phyloP scores from a whole-genome alignment of 2,113 vertebrate species.

The Panthera uncia region DNA sequence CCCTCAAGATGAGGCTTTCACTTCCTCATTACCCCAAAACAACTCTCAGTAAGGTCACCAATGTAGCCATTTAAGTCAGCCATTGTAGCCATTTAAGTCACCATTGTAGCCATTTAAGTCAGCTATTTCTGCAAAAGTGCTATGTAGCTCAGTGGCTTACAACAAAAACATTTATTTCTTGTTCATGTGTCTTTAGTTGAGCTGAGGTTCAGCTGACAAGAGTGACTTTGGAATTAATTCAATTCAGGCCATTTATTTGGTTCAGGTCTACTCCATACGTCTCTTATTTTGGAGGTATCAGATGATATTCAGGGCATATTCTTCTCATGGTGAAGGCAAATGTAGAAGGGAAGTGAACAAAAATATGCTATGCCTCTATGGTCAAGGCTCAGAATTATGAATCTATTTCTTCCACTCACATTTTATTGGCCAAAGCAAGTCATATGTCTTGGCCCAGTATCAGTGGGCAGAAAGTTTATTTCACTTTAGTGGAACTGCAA shows the following conservation, averaged over 20 bases:
- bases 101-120: not conserved
- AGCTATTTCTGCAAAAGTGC: not conserved
- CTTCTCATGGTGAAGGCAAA: not conserved
- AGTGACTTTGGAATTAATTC: not conserved
- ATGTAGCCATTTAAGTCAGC: not conserved
- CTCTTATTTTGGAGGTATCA: not conserved
- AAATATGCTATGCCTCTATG: not conserved
- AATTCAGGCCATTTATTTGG: not conserved
- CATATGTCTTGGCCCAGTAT: not conserved
- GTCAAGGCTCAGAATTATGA: not conserved
- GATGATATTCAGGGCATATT: not conserved
- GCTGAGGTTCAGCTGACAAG: not conserved
- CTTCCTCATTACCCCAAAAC: not conserved
- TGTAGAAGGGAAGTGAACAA: not conserved
- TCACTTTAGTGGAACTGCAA: not conserved
- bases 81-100: not conserved
- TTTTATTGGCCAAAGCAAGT: not conserved
- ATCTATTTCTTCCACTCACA: not conserved
- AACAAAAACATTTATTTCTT: not conserved
- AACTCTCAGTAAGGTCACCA: not conserved
- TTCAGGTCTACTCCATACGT: not conserved
- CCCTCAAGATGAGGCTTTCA: not conserved
- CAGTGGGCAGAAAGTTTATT: not conserved
- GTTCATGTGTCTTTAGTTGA: not conserved
- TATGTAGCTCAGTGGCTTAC: not conserved